Percentiles rank a stretch among this genome's conserved stretches.
phyloP scores from a whole-genome alignment of 2,797 vertebrate species.

The Perodicticus potto region DNA sequence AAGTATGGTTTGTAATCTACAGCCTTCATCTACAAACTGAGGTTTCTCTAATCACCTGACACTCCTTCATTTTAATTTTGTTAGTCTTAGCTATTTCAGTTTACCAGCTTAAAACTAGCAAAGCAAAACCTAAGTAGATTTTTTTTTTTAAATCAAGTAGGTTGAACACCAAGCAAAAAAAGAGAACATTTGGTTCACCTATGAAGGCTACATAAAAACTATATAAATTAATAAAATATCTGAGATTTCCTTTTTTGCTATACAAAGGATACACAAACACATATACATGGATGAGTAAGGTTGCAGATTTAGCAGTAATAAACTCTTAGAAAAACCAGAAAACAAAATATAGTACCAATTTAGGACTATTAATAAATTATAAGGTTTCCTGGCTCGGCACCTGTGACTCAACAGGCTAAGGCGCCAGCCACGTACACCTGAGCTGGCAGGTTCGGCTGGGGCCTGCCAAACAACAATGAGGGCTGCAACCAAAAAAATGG shows the following conservation, averaged over 20 bases:
- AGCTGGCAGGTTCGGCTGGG: no score
- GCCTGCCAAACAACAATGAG: no score
- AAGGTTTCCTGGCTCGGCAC: not conserved
- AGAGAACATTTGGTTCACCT: not conserved
- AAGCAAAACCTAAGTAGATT: not conserved
- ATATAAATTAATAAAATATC: slow-evolving; percentile 9
- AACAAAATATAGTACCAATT: slow-evolving; percentile 41
- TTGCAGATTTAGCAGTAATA: not conserved
- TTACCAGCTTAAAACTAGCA: slow-evolving; percentile 2
- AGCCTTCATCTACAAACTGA: not conserved
- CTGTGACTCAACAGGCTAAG: no score
- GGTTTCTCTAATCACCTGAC: not conserved
- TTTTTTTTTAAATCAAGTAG: not conserved
- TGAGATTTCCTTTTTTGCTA: slow-evolving; percentile 1
- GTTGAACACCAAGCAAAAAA: slow-evolving; percentile 14
- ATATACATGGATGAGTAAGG: not conserved
- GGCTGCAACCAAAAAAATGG: no score
- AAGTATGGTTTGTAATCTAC: not conserved
- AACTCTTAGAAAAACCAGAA: slow-evolving; percentile 1
- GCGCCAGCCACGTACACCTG: no score
- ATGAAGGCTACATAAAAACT: not conserved
- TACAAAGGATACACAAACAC: not conserved
- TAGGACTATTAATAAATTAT: not conserved
- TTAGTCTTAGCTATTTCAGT: not conserved
- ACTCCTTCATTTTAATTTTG: not conserved